Base-by-base conservation (phyloP, 2,113 vertebrate species). In the Camelus dromedarius region DNA sequence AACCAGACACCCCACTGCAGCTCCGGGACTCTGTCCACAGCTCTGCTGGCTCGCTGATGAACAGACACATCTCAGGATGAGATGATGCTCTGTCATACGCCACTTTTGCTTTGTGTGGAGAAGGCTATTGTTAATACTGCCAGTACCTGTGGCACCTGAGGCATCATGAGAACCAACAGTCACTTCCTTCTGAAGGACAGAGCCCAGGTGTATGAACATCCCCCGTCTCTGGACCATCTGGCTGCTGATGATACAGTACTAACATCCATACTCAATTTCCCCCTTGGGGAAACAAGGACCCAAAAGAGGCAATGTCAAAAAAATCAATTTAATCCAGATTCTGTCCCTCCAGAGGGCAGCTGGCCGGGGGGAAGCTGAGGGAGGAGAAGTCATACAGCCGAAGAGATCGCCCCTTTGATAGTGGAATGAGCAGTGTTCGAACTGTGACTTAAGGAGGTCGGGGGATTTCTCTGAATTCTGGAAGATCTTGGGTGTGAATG, bases 271-370 rank as follows among this genome's bases (percentile, higher is more conserved):
- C 52, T 85, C 89, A 52, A 62, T 89, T 89, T 10, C 93, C 54
- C 70, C n/a, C 20, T 83, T 66, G 82, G 54, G 82, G 67, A 93
- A 81, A 77, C 38, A 84, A 91, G 24, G 12, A 67, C 67, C 7
- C 60, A 67, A 48, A 87, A 90, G 60, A 72, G 73, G 8, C 22
- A n/a, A 70, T 81, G 32, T 85, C 92, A 95, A 64, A 84, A 76
- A 28, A 82, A 80, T 6, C 7, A 81, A 85, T 81, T 38, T 6
- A 35, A 76, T 82, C 38, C 46, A 58, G 76, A 88, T 56, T 50
- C 56, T 32, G 80, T 58, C 15, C 24, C 20, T 66, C 5, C 46
- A 13, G 32, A 89, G 54, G 89, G 20, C 46, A 50, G n/a, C 42
- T 30, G 14, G 38, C 52, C n/a, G 46, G 30, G 24, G 24, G 28